Base-by-base conservation (phyloP, 2,797 vertebrate species). In the Poeciliopsis infans region DNA sequence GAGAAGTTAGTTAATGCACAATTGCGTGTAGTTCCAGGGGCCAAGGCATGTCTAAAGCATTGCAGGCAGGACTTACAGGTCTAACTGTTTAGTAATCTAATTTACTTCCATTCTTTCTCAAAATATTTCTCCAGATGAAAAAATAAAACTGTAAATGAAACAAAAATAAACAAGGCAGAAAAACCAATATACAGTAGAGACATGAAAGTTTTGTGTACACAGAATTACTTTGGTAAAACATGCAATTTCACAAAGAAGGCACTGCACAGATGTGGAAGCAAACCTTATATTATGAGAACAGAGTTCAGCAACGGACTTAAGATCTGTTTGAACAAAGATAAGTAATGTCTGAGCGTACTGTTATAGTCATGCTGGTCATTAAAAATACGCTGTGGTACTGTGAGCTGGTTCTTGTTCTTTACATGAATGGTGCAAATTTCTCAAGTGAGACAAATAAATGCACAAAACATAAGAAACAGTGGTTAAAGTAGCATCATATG, bases 131-230 rank as follows among this genome's bases (percentile, higher is more conserved):
- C 84, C 85, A 69, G 83, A 53, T 53, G 51, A 23, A 25, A 85
- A 93, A 88, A 87, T 91, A 92, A 92, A 85, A 93, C n/a, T 79
- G 87, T 80, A 91, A 89, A 91, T 85, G 68, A 88, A 85, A 75
- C 10, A 77, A 88, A 94, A 93, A 90, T 84, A 93, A 93, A 91
- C 90, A 85, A 93, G 92, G 91, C 80, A 66, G 28, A 39, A 75
- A 51, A 81, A 91, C 88, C 86, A 77, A 55, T 12, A 41, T 75
- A 70, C 61, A 80, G 47, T 49, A 46, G 16, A 68, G 33, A 41
- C 13, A 11, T 13, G 46, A 51, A 68, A 12, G 43, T 1, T 76
- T 46, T 16, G 11, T 36, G 31, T 33, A 31, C 11, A 41, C 39
- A 41, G 23, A 12, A 41, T 69, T 69, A 69, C 39, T 69, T 20